phyloP scores from a whole-genome alignment of 1,140 invertebrate genomes.

The Elysia chlorotica region DNA sequence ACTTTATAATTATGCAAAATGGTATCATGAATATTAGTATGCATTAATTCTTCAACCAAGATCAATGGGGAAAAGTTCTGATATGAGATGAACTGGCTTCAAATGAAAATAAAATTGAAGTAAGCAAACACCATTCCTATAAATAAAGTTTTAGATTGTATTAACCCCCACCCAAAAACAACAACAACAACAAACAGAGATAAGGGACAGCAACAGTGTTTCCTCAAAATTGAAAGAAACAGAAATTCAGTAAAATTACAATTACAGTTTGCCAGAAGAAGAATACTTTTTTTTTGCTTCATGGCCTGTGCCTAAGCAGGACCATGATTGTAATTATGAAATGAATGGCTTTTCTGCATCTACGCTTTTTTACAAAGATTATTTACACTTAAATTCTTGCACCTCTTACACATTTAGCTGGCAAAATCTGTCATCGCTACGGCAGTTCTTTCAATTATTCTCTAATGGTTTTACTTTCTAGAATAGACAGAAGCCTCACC shows the following conservation, averaged over 20 bases:
- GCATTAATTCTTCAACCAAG: background rate
- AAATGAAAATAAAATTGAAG: too few relatives aligned
- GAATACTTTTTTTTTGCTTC: too few relatives aligned
- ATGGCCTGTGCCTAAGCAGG: too few relatives aligned
- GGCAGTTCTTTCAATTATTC: background rate
- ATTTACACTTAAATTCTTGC: background rate
- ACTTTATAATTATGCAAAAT: background rate
- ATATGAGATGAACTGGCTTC: background rate
- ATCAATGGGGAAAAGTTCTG: background rate
- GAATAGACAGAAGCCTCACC: slow-evolving; percentile 25
- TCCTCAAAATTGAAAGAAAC: too few relatives aligned
- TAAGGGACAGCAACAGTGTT: too few relatives aligned
- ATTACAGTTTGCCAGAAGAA: too few relatives aligned
- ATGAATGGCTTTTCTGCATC: background rate
- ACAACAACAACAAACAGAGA: too few relatives aligned
- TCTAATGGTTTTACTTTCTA: background rate
- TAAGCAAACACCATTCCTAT: too few relatives aligned
- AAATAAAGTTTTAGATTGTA: too few relatives aligned
- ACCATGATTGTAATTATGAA: too few relatives aligned
- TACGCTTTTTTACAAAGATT: background rate
- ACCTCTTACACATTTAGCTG: background rate
- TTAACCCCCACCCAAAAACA: too few relatives aligned
- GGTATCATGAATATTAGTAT: background rate
- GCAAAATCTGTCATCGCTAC: background rate
- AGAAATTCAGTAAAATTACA: too few relatives aligned